Evolutionary conservation across 2,888 invertebrate species (phyloP), one percentile per base, ranked within the genome.

Genomic region (Phengaris alcon): DNA sequence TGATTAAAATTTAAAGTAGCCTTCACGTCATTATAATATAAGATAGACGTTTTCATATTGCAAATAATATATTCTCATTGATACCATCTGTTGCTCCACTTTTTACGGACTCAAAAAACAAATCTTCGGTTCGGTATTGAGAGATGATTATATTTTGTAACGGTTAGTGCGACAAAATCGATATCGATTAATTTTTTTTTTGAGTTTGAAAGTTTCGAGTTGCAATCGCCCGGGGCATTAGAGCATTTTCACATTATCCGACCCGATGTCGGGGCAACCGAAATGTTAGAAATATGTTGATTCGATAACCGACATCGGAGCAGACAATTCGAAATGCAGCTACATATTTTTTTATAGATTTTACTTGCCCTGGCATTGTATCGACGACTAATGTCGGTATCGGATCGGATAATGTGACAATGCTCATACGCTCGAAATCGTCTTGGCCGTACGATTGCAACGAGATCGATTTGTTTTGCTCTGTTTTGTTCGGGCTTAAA

Each of bases 401-500:
- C 64, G 64, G 12, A 64, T 64, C 35, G 6, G 12, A 64, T 64
- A 15, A 35, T 44, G 6, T 64, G 7, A 64, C 44, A 12, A 35
- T 10, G 35, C 35, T 64, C 35, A 44, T 64, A 57, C 88, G 84
- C 84, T 84, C 85, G 86, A 87, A 85, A 85, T 87, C 89, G 87
- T 91, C 90, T 91, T 88, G 89, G 88, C 84, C 86, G 88, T 88
- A 84, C 88, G 91, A 91, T 92, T 90, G 89, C 89, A 89, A 87
- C 84, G 87, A 89, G 88, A 91, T 90, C 87, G 87, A 92, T 91
- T 91, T 86, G 88, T 82, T 85, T 87, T 88, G 87, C 88, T 90
- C 90, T 89, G 88, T 90, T 91, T 91, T 90, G 84, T 88, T 87
- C 84, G 85, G 87, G 90, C 91, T 90, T 89, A 90, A 92, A 92